Evolutionary conservation across 2,113 vertebrate genomes (phyloP).

Genomic region (Stegostoma tigrinum): DNA sequence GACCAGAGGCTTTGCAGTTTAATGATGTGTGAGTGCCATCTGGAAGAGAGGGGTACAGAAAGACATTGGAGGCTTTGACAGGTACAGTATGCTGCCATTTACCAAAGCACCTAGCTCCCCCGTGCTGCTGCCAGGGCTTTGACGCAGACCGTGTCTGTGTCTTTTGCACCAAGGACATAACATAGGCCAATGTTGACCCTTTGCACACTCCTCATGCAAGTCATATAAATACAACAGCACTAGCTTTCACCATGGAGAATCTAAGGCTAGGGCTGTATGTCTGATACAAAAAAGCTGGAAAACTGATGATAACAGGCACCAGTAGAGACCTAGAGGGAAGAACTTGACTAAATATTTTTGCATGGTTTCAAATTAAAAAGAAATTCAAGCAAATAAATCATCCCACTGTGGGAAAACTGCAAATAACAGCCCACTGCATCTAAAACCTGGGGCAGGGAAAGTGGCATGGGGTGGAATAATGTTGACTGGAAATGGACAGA

Average conservation of each 20-base stretch:
- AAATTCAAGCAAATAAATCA: background rate
- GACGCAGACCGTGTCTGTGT: background rate
- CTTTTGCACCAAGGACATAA: background rate
- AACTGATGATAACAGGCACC: background rate
- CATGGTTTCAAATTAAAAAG: background rate
- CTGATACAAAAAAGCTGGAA: background rate
- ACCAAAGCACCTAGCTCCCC: background rate
- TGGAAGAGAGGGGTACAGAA: background rate
- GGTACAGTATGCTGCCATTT: background rate
- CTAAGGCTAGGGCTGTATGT: background rate
- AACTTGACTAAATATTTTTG: background rate
- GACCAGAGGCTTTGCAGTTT: background rate
- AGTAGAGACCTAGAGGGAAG: background rate
- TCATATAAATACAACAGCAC: background rate
- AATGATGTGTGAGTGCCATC: background rate
- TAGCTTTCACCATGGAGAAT: background rate
- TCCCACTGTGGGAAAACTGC: background rate
- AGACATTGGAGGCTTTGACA: background rate
- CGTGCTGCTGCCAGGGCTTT: background rate
- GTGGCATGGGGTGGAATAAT: background rate
- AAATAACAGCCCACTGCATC: background rate
- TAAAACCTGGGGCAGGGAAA: background rate
- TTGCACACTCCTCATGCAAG: background rate
- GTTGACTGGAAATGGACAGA: background rate
- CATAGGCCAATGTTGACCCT: background rate